These are phyloP conservation scores for Pholis gunnellus DNA, from an alignment of 2,113 vertebrate species.

Conservation along the genomic window DNA sequence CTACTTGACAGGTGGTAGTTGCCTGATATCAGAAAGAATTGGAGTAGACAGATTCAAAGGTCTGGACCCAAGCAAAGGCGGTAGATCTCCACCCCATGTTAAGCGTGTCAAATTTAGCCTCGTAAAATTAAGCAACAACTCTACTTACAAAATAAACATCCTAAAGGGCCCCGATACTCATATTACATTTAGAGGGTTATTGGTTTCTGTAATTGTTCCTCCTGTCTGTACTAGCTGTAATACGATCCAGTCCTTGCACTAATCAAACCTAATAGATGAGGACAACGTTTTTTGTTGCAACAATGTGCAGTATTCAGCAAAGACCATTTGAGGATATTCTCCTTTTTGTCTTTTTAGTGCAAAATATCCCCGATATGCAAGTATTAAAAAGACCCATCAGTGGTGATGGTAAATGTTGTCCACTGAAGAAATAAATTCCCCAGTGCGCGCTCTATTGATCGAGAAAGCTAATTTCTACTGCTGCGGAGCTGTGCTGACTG, in stretches of 20 bases:
- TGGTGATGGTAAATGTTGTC: too few species aligned
- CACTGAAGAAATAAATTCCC: too few species aligned
- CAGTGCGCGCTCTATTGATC: too few species aligned
- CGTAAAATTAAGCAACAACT: conserved; percentile 1
- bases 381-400: too few species aligned
- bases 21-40: background rate
- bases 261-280: background rate
- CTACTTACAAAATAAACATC: conserved; percentile 9
- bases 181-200: background rate
- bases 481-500: too few species aligned
- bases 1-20: conserved; percentile 20
- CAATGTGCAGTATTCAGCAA: conserved; percentile 2
- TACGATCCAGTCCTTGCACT: background rate
- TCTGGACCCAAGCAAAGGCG: background rate
- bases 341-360: background rate
- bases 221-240: background rate
- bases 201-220: conserved; percentile 5
- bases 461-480: too few species aligned
- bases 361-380: background rate
- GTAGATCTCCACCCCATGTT: conserved; percentile 4
- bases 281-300: background rate
- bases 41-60: background rate
- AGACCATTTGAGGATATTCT: background rate
- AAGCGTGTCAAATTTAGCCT: conserved; percentile 19
- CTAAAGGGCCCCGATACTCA: background rate